A percentile compares a stretch with the other conserved stretches of the same genome.
Evolutionary conservation across 2,797 vertebrate genomes (phyloP).

Genomic region (Pagetopsis macropterus): DNA sequence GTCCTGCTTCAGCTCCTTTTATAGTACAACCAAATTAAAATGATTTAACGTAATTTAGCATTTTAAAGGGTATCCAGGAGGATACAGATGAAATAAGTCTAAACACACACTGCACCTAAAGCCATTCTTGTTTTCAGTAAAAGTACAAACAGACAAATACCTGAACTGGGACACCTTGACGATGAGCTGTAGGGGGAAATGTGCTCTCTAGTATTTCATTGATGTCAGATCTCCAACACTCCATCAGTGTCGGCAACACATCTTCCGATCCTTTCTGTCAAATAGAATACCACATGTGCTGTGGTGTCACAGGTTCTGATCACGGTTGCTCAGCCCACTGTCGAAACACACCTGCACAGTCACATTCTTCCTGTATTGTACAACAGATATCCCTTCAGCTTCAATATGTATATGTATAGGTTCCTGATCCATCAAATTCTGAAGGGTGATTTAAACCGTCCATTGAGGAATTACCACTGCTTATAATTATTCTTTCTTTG

Average conservation of each 20-base stretch:
- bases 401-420: background rate
- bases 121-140: conserved; percentile 3
- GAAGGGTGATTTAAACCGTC: conserved; percentile 1
- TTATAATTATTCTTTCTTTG: conserved; percentile 9
- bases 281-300: background rate
- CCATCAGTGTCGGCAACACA: background rate
- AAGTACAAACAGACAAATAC: background rate
- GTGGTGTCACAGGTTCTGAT: background rate
- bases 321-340: background rate
- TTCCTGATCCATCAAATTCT: background rate
- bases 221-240: conserved; percentile 2
- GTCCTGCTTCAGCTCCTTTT: background rate
- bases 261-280: background rate
- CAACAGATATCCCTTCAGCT: background rate
- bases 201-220: background rate
- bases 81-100: background rate
- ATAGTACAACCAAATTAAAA: background rate
- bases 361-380: background rate
- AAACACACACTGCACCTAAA: background rate
- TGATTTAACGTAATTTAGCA: conserved; percentile 9
- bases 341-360: background rate
- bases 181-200: background rate
- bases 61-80: background rate
- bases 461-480: conserved; percentile 2
- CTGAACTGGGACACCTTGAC: background rate